These are phyloP conservation scores for Aldabrachelys gigantea DNA, from an alignment of 2,113 vertebrate species.

Conservation along the genomic window DNA sequence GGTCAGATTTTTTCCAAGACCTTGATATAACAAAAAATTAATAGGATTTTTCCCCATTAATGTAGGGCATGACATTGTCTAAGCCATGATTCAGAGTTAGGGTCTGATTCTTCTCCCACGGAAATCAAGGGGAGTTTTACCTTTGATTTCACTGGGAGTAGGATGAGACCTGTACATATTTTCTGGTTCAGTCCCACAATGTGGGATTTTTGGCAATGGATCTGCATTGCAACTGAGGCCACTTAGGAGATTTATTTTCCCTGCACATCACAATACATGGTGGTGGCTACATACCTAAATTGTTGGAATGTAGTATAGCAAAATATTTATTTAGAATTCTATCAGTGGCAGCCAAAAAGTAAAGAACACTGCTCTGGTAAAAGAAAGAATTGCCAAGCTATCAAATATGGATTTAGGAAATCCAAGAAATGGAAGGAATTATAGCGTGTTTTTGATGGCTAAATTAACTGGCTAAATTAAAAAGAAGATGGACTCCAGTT, in stretches of 20 bases:
- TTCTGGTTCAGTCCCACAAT: slow-evolving; percentile 56
- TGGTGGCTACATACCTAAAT: slow-evolving; percentile 54
- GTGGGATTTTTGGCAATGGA: slow-evolving; percentile 47
- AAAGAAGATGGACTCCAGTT: slow-evolving; percentile 14
- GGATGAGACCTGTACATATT: slow-evolving; percentile 18
- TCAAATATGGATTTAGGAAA: slow-evolving; percentile 66
- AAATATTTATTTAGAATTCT: slow-evolving; percentile 62
- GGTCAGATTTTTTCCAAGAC: neutral
- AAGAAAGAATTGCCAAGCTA: slow-evolving; percentile 63
- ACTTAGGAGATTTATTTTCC: slow-evolving; percentile 48
- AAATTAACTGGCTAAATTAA: slow-evolving; percentile 31
- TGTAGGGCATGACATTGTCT: neutral
- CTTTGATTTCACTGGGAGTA: slow-evolving; percentile 20
- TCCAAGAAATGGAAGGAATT: slow-evolving; percentile 76
- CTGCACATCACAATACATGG: slow-evolving; percentile 56
- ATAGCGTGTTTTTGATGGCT: slow-evolving; percentile 44
- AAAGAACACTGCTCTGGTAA: slow-evolving; percentile 62
- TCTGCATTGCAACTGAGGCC: slow-evolving; percentile 17
- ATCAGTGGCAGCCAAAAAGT: slow-evolving; percentile 53
- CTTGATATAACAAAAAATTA: neutral
- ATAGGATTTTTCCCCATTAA: neutral
- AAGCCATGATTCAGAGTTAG: neutral
- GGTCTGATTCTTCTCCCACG: neutral
- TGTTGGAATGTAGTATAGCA: slow-evolving; percentile 60
- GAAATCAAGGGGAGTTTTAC: neutral